These are phyloP conservation scores for Vanessa atalanta DNA, from an alignment of 1,140 invertebrate genomes.

Conservation along the genomic window DNA sequence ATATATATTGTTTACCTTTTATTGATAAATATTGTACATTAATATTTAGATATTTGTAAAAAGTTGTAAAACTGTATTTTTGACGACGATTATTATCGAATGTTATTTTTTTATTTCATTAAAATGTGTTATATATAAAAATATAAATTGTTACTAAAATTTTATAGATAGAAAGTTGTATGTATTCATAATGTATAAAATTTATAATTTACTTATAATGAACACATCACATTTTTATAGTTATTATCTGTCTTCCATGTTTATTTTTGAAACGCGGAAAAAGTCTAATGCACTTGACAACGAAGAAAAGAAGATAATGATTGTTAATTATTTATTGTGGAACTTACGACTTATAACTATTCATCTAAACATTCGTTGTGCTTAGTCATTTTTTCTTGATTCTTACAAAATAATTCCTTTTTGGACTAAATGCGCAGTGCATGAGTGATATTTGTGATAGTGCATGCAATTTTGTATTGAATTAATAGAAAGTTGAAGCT, in stretches of 20 bases:
- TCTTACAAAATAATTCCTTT: neutral
- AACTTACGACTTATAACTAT: conserved; percentile 12
- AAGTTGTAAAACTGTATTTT: neutral
- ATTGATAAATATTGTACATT: conserved; percentile 4
- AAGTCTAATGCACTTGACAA: conserved; percentile 12
- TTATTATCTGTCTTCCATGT: conserved; percentile 28
- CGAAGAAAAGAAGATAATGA: conserved; percentile 7
- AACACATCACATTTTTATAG: conserved; percentile 21
- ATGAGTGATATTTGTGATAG: conserved; percentile 5
- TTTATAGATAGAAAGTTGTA: neutral
- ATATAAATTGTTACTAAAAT: neutral
- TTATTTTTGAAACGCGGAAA: conserved; percentile 11
- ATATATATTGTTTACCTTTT: neutral
- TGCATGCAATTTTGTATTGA: conserved; percentile 19
- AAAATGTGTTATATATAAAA: neutral
- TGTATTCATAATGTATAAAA: neutral
- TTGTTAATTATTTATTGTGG: conserved; percentile 4
- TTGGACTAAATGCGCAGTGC: neutral
- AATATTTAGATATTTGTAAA: no score
- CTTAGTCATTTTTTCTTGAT: neutral
- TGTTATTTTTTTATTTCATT: neutral
- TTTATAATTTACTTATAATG: neutral
- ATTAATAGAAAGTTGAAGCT: conserved; percentile 3
- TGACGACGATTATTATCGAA: neutral
- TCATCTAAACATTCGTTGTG: neutral